These are phyloP conservation scores for Diloba caeruleocephala DNA, from an alignment of 2,888 invertebrate genomes.

Conservation along the genomic window DNA sequence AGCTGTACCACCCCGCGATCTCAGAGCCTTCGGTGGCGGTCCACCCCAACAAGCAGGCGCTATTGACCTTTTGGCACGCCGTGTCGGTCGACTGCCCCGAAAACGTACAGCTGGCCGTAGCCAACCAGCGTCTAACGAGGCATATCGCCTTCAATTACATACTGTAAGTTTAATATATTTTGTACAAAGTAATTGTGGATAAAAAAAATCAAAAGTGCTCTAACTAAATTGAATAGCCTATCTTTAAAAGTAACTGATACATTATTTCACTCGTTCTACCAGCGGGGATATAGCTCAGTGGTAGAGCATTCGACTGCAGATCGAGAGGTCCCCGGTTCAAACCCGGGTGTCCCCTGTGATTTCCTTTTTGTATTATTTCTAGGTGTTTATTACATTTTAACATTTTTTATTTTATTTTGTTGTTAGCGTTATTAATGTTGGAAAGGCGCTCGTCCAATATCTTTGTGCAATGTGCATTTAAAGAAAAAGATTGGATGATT, in stretches of 20 bases:
- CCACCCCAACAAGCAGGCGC: constrained; percentile 98
- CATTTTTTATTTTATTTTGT: constrained; percentile 5
- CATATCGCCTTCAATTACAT: constrained; percentile 99
- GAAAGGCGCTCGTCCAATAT: no score
- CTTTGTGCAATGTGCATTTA: no score
- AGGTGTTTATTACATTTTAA: constrained; percentile 29
- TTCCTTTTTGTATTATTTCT: constrained; percentile 28
- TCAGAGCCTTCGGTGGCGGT: constrained; percentile 98
- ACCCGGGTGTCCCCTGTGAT: constrained; percentile 85
- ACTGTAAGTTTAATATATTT: constrained; percentile 92
- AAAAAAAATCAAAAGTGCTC: no score
- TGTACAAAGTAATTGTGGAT: no score
- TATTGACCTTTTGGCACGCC: constrained; percentile 98
- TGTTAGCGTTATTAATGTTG: no score
- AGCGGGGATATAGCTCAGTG: constrained; percentile 87
- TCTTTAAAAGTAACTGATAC: not conserved
- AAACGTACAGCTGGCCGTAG: constrained; percentile 96
- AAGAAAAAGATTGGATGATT: no score
- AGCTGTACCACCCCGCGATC: constrained; percentile 97
- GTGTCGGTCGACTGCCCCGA: constrained; percentile 97
- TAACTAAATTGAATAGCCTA: not conserved
- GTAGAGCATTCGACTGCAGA: constrained; percentile 89
- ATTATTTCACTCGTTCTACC: constrained; percentile 29
- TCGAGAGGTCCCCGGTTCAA: constrained; percentile 89
- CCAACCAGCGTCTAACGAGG: constrained; percentile 96